Percentiles rank a stretch among this genome's conserved stretches.
These are phyloP conservation scores for Artibeus lituratus DNA, from an alignment of 2,797 vertebrate species.

Conservation along the genomic window DNA sequence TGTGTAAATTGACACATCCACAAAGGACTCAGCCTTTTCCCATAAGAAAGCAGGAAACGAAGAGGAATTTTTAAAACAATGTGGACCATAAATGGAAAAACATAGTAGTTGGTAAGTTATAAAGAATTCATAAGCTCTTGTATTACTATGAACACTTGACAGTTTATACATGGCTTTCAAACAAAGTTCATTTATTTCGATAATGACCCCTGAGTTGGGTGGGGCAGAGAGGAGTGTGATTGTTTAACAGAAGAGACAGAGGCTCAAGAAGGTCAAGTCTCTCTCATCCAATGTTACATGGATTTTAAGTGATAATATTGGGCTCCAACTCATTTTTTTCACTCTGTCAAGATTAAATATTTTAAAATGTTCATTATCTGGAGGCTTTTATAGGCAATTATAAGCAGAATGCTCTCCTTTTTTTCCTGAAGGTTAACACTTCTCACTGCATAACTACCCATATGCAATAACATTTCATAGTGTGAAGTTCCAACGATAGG, in stretches of 20 bases:
- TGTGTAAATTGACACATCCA: background rate
- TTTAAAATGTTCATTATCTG: slow-evolving; percentile 25
- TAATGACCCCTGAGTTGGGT: background rate
- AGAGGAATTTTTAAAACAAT: background rate
- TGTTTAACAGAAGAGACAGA: background rate
- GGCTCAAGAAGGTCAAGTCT: background rate
- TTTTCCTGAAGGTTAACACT: background rate
- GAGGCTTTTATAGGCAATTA: background rate
- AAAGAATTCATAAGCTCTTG: background rate
- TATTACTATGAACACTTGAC: background rate
- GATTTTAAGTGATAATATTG: background rate
- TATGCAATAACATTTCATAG: background rate
- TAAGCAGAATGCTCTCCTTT: slow-evolving; percentile 4
- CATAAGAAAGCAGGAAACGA: background rate
- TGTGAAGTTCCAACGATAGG: background rate
- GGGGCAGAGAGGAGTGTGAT: background rate
- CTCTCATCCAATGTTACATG: background rate
- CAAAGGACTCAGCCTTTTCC: background rate
- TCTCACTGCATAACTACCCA: background rate
- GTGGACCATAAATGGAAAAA: background rate
- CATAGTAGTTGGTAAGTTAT: background rate
- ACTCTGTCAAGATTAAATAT: slow-evolving; percentile 19
- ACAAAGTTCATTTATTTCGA: background rate
- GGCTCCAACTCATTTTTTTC: background rate
- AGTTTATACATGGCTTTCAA: background rate